phyloP scores from a whole-genome alignment of 2,113 vertebrate species.

The Cnemophilus loriae region DNA sequence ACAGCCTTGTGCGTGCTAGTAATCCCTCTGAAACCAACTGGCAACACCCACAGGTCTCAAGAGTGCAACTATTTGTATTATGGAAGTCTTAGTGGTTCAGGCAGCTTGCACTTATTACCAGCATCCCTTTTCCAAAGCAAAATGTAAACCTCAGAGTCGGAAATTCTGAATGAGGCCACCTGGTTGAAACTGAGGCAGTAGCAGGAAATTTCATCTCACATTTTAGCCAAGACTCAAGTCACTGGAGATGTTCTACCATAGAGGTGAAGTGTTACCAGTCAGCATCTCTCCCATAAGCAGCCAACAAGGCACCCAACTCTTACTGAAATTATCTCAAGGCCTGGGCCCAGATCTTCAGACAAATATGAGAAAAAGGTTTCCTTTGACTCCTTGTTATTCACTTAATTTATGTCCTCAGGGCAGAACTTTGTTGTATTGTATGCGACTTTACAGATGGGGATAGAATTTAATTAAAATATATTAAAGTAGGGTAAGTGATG shows the following conservation, averaged over 20 bases:
- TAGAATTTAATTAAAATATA: background rate
- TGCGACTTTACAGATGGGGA: background rate
- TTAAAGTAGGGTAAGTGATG: background rate
- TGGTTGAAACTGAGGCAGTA: background rate
- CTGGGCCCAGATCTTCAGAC: background rate
- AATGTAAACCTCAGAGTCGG: background rate
- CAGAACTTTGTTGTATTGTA: background rate
- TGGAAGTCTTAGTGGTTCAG: background rate
- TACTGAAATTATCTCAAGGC: background rate
- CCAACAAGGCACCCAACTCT: background rate
- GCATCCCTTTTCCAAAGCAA: background rate
- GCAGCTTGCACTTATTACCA: background rate
- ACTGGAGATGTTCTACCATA: fast-evolving
- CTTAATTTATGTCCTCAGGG: background rate
- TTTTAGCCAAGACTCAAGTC: background rate
- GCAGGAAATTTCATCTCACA: background rate
- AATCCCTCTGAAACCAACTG: background rate
- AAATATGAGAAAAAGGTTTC: background rate
- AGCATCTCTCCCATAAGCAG: background rate
- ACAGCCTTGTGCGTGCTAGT: background rate
- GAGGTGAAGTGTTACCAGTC: background rate
- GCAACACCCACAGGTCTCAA: background rate
- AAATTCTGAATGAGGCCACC: background rate
- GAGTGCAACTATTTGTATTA: background rate
- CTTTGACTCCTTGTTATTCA: background rate